A percentile compares a stretch with the other conserved stretches of the same genome.
These are phyloP conservation scores for Onychorhynchus coronatus DNA, from an alignment of 2,113 vertebrate species.

Conservation along the genomic window DNA sequence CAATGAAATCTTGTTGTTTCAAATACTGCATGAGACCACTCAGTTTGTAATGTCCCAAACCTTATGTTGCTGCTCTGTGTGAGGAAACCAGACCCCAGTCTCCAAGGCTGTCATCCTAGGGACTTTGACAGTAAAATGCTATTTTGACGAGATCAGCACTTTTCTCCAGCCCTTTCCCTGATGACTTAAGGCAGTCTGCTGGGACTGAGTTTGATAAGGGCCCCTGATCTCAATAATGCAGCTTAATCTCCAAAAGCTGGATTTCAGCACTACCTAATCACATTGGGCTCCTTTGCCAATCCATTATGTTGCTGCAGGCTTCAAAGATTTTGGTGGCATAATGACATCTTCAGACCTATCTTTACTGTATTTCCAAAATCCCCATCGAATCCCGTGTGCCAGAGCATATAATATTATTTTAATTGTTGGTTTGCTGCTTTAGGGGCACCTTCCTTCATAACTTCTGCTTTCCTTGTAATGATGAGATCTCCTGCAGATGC, in stretches of 20 bases:
- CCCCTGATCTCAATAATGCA: neutral
- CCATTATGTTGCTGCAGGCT: neutral
- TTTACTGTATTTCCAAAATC: neutral
- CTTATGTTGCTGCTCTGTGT: neutral
- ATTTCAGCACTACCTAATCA: constrained; percentile 31
- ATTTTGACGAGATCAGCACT: constrained; percentile 9
- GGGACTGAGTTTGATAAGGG: neutral
- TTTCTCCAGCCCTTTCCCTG: constrained; percentile 4
- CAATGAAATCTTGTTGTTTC: constrained; percentile 14
- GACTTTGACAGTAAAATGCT: neutral
- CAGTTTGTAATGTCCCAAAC: neutral
- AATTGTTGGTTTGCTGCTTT: neutral
- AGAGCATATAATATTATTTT: neutral
- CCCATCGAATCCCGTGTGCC: neutral
- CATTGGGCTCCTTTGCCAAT: neutral
- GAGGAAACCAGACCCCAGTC: neutral
- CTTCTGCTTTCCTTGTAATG: constrained; percentile 15
- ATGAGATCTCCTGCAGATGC: constrained; percentile 54
- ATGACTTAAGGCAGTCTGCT: neutral
- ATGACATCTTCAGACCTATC: constrained; percentile 13
- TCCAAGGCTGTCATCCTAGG: neutral
- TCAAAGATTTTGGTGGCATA: constrained; percentile 37
- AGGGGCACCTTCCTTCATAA: constrained; percentile 14
- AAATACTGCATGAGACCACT: neutral
- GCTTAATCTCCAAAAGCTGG: constrained; percentile 26